Base-by-base conservation (phyloP, 2,797 vertebrate species). In the Chelidonichthys spinosus region DNA sequence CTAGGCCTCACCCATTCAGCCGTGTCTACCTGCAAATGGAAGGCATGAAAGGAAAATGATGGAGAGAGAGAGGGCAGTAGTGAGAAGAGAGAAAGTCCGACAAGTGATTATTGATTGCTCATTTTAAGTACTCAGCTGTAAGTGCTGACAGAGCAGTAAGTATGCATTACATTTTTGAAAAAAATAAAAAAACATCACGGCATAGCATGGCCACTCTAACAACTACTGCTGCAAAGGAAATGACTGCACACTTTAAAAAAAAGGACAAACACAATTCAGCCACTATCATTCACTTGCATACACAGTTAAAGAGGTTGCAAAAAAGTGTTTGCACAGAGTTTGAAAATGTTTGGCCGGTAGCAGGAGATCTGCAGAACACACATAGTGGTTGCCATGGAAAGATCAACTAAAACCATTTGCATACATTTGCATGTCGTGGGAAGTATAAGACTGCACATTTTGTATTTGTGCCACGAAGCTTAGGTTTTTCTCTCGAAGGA, bases 1-100 rank as follows among this genome's bases (percentile, higher is more conserved):
- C 76, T 59, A 88, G 80, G 84, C 74, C 81, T 87, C 88, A 90
- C 79, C 94, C 92, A 93, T 93, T 33, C 82, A 93, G 75, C 82
- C 7, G 40, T 18, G 68, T 79, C 76, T 63, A 87, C 86, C 94
- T 95, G 66, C 15, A 85, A 78, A 78, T 2, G 6, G 72, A 59
- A 54, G 9, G 65, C 9, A 61, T 0, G 15, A 63, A 72, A 33
- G 64, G 35, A 69, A 37, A 74, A 40, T 11, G 63, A 71, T 37
- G 32, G 39, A 52, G n/a, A 47, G n/a, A 47, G 58, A 61, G 70
- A 67, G 50, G 39, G 60, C 2, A 10, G 70, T 36, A 68, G 71
- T 13, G 58, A 46, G 70, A 74, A 66, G 56, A 79, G 35, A 44
- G 67, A 66, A 61, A 76, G 39, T 55, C 1, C 71, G n/a, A 56